Evolutionary conservation across 2,888 invertebrate genomes (phyloP).

Genomic region (Drosophila kuntzei): DNA sequence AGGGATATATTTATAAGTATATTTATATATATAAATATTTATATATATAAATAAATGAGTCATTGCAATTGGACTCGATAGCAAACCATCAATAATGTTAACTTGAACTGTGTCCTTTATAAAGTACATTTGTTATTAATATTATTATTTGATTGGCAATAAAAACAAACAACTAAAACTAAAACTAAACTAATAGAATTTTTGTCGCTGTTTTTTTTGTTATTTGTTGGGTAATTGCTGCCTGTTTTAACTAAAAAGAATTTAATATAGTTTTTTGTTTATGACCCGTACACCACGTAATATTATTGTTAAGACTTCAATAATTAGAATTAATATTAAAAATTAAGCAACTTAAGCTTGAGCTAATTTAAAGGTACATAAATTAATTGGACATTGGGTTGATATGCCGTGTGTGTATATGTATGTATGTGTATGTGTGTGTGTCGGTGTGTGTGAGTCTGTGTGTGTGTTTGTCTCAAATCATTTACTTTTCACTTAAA

Average conservation of each 20-base stretch:
- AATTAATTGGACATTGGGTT: constrained; percentile 73
- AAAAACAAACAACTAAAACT: constrained; percentile 45
- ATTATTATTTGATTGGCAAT: constrained; percentile 40
- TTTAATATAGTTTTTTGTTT: constrained; percentile 37
- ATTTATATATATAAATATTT: constrained; percentile 11
- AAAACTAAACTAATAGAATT: constrained; percentile 30
- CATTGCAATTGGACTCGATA: constrained; percentile 23
- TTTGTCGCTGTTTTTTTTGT: constrained; percentile 1
- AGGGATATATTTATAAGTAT: constrained; percentile 14
- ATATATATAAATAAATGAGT: constrained; percentile 37
- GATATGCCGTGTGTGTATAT: constrained; percentile 67
- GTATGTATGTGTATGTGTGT: constrained; percentile 26
- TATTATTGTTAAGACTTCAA: constrained; percentile 55
- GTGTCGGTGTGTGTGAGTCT: constrained; percentile 30
- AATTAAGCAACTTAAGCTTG: constrained; percentile 58
- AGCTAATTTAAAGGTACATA: constrained; percentile 71
- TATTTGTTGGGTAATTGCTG: constrained; percentile 18
- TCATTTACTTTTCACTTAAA: constrained; percentile 36
- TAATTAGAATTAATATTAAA: constrained; percentile 51
- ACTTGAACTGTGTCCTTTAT: constrained; percentile 82
- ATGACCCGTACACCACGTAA: constrained; percentile 68
- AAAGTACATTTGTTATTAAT: constrained; percentile 31
- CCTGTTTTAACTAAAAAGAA: constrained; percentile 19
- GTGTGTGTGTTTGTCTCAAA: constrained; percentile 35
- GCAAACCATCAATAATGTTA: constrained; percentile 80